These are phyloP conservation scores for Tridacna crocea DNA, from an alignment of 2,888 invertebrate genomes.

Conservation along the genomic window DNA sequence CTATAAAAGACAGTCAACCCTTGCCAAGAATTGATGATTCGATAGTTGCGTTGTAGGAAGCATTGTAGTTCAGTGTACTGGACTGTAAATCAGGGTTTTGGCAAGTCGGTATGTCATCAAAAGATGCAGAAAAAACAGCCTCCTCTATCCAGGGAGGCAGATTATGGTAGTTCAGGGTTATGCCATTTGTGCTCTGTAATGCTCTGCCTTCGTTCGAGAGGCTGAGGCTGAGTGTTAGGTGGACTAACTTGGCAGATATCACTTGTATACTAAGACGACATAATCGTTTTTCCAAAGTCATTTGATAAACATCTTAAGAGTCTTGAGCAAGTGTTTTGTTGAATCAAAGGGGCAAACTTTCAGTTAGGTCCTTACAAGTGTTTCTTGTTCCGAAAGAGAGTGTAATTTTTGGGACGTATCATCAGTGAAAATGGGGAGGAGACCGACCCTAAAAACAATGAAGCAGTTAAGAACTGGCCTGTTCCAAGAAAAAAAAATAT, in stretches of 20 bases:
- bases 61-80: constrained; percentile 44
- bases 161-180: too few relatives aligned
- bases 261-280: too few relatives aligned
- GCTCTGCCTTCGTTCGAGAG: too few relatives aligned
- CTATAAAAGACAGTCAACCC: constrained; percentile 44
- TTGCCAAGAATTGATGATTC: constrained; percentile 51
- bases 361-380: too few relatives aligned
- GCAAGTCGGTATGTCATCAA: constrained; percentile 43
- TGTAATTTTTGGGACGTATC: constrained; percentile 49
- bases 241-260: too few relatives aligned
- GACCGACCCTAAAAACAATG: constrained; percentile 48
- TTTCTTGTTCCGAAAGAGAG: constrained; percentile 37
- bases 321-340: too few relatives aligned
- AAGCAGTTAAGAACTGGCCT: constrained; percentile 46
- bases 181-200: too few relatives aligned
- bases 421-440: constrained; percentile 44
- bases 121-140: constrained; percentile 39
- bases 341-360: too few relatives aligned
- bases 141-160: too few relatives aligned
- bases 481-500: constrained; percentile 26
- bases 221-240: too few relatives aligned
- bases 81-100: constrained; percentile 43
- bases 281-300: too few relatives aligned
- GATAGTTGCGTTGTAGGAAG: constrained; percentile 39
- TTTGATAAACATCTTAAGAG: too few relatives aligned